A percentile compares a stretch with the other conserved stretches of the same genome.
Evolutionary conservation across 1,140 invertebrate species (phyloP).

Genomic region (Bombus pyrosoma): DNA sequence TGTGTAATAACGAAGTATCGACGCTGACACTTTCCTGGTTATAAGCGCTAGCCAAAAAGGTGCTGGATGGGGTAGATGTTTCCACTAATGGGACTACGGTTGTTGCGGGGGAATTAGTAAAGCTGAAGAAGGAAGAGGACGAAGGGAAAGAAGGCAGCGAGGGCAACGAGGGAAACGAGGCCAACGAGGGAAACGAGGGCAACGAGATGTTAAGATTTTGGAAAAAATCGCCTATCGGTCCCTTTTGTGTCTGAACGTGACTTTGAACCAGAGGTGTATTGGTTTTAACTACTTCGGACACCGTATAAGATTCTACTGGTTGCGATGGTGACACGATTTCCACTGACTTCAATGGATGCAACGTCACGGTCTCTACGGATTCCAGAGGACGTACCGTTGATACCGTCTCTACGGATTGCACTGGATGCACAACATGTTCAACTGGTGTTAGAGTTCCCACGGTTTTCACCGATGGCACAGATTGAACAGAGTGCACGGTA

Average conservation of each 20-base stretch:
- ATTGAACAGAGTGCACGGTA: not conserved
- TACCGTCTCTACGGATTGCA: not conserved
- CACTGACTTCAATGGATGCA: not conserved
- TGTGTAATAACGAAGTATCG: slow-evolving; percentile 4
- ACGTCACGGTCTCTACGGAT: not conserved
- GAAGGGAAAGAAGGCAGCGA: not conserved
- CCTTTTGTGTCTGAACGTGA: not conserved
- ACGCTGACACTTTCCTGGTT: slow-evolving; percentile 1
- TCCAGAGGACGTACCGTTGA: not conserved
- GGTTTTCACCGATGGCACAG: not conserved
- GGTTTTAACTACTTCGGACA: not conserved
- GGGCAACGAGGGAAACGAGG: not conserved
- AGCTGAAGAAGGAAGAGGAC: not conserved
- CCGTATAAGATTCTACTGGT: not conserved
- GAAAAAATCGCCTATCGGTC: not conserved
- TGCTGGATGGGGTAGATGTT: too few species aligned
- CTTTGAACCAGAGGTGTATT: slow-evolving; percentile 6
- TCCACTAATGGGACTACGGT: not conserved
- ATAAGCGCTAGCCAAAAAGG: not conserved
- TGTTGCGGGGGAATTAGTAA: not conserved
- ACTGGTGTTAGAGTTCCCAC: not conserved
- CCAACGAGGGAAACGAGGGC: not conserved
- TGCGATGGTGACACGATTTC: not conserved
- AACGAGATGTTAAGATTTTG: not conserved
- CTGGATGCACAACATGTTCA: too few species aligned